Base-by-base conservation (phyloP, 2,888 invertebrate species). In the Philereme transversata region DNA sequence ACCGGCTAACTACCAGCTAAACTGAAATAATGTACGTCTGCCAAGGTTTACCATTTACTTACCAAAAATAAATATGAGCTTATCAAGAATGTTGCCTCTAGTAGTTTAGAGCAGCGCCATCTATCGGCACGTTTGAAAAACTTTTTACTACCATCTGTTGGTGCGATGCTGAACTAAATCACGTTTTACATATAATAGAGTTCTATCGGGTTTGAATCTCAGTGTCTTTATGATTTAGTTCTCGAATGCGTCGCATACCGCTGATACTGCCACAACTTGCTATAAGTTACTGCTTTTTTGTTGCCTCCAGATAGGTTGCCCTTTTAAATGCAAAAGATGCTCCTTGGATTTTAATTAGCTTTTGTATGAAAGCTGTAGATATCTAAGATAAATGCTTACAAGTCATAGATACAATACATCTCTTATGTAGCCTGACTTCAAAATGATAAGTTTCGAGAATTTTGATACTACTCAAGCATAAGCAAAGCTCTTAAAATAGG, bases 51-150 rank as follows among this genome's bases (percentile, higher is more conserved):
- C 81, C 78, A 79, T 84, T 78, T 78, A 77, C 76, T 68, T 61
- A 78, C 84, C 82, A 85, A 88, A 88, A 89, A 89, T 88, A 88
- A 87, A 87, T 78, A 77, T 78, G 82, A 81, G 79, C 74, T 69
- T 77, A 77, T 76, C 75, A 71, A 68, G 72, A 73, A 66, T 57
- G 56, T 69, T 62, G 68, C 57, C 64, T 54, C 60, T 53, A 41
- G 43, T 65, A 52, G 33, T 35, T 51, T 33, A 5, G 33, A 7
- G n/a, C 48, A 72, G 64, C 79, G 86, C 84, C 86, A 84, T 81
- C 87, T 87, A 63, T 68, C 62, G 62, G 10, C 10, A 10, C 3
- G n/a, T 7, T 9, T 38, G 43, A 51, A 50, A 52, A 68, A 65
- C 68, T 8, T 38, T 41, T 47, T 40, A 48, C 41, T 41, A 51